Percentiles rank a stretch among this genome's conserved stretches.
Evolutionary conservation across 2,888 invertebrate genomes (phyloP).

Genomic region (Dastarcus helophoroides): DNA sequence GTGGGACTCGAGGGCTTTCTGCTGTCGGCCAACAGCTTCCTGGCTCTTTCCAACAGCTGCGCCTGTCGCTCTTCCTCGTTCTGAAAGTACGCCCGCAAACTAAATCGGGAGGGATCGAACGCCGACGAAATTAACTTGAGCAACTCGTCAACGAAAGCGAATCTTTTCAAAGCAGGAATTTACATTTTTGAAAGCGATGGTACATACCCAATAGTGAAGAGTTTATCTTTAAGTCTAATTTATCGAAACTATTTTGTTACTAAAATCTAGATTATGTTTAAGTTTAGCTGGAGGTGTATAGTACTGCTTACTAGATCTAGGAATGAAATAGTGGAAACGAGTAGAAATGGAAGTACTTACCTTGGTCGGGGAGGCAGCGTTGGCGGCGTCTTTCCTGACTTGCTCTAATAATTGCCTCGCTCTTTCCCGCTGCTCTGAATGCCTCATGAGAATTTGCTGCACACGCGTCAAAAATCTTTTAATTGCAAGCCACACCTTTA

Average conservation of each 20-base stretch:
- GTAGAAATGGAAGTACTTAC: constrained; percentile 29
- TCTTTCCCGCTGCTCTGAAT: constrained; percentile 74
- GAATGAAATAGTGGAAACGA: constrained; percentile 2
- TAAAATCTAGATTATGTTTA: too few species aligned
- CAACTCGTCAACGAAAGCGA: too few species aligned
- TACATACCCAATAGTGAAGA: too few species aligned
- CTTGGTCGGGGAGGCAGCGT: constrained; percentile 37
- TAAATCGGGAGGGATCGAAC: too few species aligned
- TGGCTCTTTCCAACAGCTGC: constrained; percentile 76
- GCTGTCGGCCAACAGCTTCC: constrained; percentile 80
- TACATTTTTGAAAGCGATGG: too few species aligned
- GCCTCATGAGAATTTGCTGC: constrained; percentile 65
- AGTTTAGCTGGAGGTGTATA: too few species aligned
- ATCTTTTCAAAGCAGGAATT: too few species aligned
- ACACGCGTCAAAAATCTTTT: constrained; percentile 35
- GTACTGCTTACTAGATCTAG: too few species aligned
- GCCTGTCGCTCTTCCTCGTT: constrained; percentile 79
- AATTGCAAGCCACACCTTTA: constrained; percentile 31
- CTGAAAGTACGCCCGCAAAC: too few species aligned
- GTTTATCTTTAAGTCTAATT: too few species aligned
- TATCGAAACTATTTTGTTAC: too few species aligned
- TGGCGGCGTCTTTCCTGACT: constrained; percentile 49
- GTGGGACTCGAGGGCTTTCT: constrained; percentile 45
- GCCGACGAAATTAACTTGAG: too few species aligned
- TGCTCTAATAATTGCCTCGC: constrained; percentile 74